Evolutionary conservation across 2,888 invertebrate genomes (phyloP), one percentile per base, ranked within the genome.

Genomic region (Oscheius sp.): DNA sequence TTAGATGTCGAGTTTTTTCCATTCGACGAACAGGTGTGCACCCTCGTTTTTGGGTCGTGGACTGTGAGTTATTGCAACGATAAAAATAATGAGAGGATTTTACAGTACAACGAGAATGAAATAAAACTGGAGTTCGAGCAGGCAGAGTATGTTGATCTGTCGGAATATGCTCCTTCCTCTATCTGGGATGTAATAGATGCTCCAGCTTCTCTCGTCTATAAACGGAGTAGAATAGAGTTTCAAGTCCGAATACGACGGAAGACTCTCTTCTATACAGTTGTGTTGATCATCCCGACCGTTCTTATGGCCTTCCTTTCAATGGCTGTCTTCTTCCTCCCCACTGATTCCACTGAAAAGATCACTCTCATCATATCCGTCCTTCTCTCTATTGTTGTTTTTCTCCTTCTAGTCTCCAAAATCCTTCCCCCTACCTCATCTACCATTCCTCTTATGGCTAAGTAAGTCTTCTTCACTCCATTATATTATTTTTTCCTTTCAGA

Each of bases 211-310:
- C 73, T 85, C 20, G 77, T 77, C 26, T 75, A 80, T 30, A 77
- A 85, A 64, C 63, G 82, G 44, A 81, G 82, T 1, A 65, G 80
- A 44, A 83, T 86, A 20, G 78, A 82, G 51, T 85, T 85, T 67
- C 78, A 80, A 71, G 84, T 84, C 3, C 66, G 80, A 28, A 79
- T 83, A 32, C 59, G 82, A 72, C 90, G 98, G 77, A 98, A 99
- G 88, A 97, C 98, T 2, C 90, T 98, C 68, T 98, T 98, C 90
- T 98, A 99, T 89, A 98, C 98, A 4, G 95, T 98, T 83, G 99
- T 99, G 89, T 92, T 99, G 88, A 97, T 98, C 86, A 91, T 98
- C 82, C 98, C 98, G 41, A 97, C 97, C 44, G 96, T 99, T 73
- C 90, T 98, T 80, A 98, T 99, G 89, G 97, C 96, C 80, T 97